Base-by-base conservation (phyloP, 2,888 invertebrate genomes). In the Zaprionus obscuricornis region DNA sequence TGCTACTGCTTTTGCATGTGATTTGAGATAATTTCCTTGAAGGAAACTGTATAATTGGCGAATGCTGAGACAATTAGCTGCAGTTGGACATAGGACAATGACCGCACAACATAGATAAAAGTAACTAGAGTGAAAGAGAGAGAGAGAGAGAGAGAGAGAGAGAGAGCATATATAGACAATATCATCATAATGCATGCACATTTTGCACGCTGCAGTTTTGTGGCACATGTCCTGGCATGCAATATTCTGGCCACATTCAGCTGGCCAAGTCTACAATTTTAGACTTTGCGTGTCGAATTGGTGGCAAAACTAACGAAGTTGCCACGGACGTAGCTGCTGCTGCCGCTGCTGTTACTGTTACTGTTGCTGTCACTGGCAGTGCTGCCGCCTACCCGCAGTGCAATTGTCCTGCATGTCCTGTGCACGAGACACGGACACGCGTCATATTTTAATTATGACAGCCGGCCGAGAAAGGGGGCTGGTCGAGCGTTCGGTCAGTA, bases 381-480 rank as follows among this genome's bases (percentile, higher is more conserved):
- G n/a, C n/a, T n/a, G n/a, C n/a, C n/a, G n/a, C n/a, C n/a, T 26
- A 18, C 66, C 71, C 58, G 63, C 57, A 54, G 68, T 57, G 74
- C 73, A 66, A 78, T 82, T 81, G 74, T 83, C 26, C 14, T 39
- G 26, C 14, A 3, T n/a, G n/a, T n/a, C 52, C 54, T 51, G 59
- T 49, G 60, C 64, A 66, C 68, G 70, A 75, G 78, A 84, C 81
- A 76, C 66, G 58, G 58, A 56, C 82, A 83, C 82, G 82, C 82
- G 84, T 83, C 82, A 83, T 83, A 84, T 83, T 83, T 83, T 83
- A 83, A 83, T 84, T 83, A 83, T 83, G 82, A 83, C 82, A 83
- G 82, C 84, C 81, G 76, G 67, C 54, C 55, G 16, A 26, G n/a
- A n/a, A n/a, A n/a, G n/a, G n/a, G n/a, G 49, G 33, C 31, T 45